Evolutionary conservation across 64 coral and sea anemone genomes (phyloP).

Genomic region (Anthopleura sola): DNA sequence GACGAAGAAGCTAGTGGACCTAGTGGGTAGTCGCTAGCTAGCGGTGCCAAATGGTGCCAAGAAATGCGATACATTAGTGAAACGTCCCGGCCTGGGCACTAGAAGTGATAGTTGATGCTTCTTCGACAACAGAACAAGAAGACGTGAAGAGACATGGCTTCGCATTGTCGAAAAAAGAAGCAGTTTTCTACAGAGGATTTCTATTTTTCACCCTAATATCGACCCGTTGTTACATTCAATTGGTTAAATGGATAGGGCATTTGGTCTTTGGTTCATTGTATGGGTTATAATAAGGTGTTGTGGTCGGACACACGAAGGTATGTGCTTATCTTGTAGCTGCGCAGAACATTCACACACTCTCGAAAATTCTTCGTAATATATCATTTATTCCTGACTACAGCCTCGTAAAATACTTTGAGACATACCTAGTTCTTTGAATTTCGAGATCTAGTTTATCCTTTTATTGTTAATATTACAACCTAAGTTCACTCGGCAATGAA

Average conservation of each 20-base stretch:
- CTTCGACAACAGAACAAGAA: neutral
- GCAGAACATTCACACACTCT: neutral
- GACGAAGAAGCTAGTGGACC: too few species aligned
- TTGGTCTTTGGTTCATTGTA: neutral
- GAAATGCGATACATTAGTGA: neutral
- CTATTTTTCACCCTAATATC: neutral
- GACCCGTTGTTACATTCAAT: neutral
- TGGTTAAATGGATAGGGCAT: neutral
- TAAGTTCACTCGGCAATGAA: neutral
- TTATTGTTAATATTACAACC: neutral
- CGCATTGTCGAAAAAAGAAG: neutral
- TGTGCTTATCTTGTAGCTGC: neutral
- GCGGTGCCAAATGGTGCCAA: too few species aligned
- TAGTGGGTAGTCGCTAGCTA: too few species aligned
- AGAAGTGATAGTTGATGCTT: neutral
- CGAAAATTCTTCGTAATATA: neutral
- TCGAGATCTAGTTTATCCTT: neutral
- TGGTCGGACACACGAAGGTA: slow-evolving; percentile 19
- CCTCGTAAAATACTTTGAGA: neutral
- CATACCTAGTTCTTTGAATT: neutral
- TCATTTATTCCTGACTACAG: neutral
- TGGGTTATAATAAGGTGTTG: slow-evolving; percentile 6
- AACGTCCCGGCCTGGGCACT: neutral
- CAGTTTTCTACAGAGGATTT: neutral
- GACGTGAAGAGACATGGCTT: slow-evolving; percentile 4